Percentiles rank a stretch among this genome's conserved stretches.
phyloP scores from a whole-genome alignment of 1,140 invertebrate species.

The Aphaenogaster rudis region DNA sequence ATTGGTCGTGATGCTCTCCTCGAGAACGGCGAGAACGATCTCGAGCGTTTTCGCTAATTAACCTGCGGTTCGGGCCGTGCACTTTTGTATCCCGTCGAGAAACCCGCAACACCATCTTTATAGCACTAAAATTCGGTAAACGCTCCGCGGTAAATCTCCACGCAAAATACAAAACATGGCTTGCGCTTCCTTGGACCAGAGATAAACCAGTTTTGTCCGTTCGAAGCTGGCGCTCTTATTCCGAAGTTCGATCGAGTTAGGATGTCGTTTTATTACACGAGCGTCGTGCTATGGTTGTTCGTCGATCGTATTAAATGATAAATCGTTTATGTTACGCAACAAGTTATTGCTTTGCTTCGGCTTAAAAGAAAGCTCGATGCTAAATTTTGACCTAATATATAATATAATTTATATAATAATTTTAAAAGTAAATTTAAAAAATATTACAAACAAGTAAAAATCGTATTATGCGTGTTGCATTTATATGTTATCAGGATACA shows the following conservation, averaged over 20 bases:
- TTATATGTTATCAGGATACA: neutral
- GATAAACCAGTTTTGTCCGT: constrained; percentile 45
- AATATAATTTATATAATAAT: neutral
- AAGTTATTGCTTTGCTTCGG: neutral
- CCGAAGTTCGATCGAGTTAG: constrained; percentile 1
- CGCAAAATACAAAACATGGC: neutral
- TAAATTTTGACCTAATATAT: neutral
- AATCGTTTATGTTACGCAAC: neutral
- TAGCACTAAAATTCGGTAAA: constrained; percentile 52
- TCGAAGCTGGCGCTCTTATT: neutral
- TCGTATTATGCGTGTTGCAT: neutral
- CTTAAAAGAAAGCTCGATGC: neutral
- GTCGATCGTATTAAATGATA: neutral
- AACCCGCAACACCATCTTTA: constrained; percentile 12
- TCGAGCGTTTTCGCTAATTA: constrained; percentile 74
- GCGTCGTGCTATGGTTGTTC: neutral
- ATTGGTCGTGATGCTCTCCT: constrained; percentile 51
- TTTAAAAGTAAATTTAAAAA: neutral
- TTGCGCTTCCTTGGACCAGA: neutral
- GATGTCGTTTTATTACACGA: neutral
- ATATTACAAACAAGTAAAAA: constrained; percentile 2
- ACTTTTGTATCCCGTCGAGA: constrained; percentile 38
- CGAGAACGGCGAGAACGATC: constrained; percentile 59
- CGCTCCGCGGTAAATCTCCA: constrained; percentile 55
- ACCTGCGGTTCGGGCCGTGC: constrained; percentile 46